Evolutionary conservation across 2,797 vertebrate genomes (phyloP).

Genomic region (Leuciscus waleckii): DNA sequence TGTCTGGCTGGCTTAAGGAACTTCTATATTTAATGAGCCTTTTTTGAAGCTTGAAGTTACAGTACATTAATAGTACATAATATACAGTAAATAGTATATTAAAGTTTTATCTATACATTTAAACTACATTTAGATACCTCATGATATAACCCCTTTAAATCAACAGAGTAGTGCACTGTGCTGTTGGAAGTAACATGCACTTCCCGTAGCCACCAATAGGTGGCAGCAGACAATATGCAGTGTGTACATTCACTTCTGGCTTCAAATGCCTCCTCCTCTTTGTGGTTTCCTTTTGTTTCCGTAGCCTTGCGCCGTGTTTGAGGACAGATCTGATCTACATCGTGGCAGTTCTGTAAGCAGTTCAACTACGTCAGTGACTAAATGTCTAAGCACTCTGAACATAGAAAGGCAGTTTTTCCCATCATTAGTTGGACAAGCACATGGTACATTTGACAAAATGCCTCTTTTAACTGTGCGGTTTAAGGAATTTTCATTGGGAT

Average conservation of each 20-base stretch:
- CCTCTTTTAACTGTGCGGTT: conserved; percentile 37
- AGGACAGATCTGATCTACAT: conserved; percentile 25
- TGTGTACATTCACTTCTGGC: neutral
- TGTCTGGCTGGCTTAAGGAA: neutral
- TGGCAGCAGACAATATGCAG: conserved; percentile 47
- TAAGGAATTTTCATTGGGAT: conserved; percentile 53
- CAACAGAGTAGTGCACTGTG: neutral
- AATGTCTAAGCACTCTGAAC: conserved; percentile 46
- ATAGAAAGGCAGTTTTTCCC: conserved; percentile 53
- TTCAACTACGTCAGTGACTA: conserved; percentile 41
- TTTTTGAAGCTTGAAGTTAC: neutral
- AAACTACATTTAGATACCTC: neutral
- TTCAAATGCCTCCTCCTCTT: conserved; percentile 7
- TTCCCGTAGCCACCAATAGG: conserved; percentile 53
- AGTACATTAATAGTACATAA: neutral
- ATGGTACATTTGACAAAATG: conserved; percentile 44
- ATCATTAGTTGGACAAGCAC: conserved; percentile 51
- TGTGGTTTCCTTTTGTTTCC: conserved; percentile 27
- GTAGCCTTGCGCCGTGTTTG: conserved; percentile 1
- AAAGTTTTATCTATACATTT: neutral
- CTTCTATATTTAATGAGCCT: neutral
- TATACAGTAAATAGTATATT: neutral
- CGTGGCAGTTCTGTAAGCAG: conserved; percentile 18
- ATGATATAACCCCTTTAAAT: neutral
- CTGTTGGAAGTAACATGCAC: neutral